These are phyloP conservation scores for Albula glossodonta DNA, from an alignment of 2,113 vertebrate genomes.

Conservation along the genomic window DNA sequence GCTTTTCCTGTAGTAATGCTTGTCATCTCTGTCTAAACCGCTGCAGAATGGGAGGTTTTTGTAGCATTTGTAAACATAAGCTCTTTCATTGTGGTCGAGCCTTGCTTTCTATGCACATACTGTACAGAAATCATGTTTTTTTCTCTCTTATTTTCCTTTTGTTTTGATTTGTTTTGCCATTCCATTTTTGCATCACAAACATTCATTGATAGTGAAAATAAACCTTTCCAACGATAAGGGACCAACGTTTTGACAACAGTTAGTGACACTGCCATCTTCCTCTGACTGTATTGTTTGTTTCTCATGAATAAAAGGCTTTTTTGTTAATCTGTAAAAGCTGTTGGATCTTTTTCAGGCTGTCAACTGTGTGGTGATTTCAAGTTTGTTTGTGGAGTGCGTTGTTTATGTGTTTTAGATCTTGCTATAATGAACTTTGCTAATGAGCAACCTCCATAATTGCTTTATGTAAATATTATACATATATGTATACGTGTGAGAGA, in stretches of 20 bases:
- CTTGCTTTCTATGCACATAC: background rate
- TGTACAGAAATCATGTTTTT: slow-evolving; percentile 3
- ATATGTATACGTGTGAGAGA: background rate
- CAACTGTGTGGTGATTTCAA: background rate
- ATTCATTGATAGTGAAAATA: background rate
- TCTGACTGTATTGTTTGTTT: slow-evolving; percentile 21
- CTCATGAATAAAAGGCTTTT: slow-evolving; percentile 28
- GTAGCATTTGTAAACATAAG: background rate
- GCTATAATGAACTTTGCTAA: too few relatives aligned
- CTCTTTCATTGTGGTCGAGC: background rate
- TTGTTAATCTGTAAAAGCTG: background rate
- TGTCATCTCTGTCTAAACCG: background rate
- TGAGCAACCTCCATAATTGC: background rate
- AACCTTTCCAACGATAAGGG: slow-evolving; percentile 15
- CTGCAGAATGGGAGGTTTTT: background rate
- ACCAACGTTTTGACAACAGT: background rate
- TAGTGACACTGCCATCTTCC: background rate
- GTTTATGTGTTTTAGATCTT: background rate
- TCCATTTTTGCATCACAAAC: background rate
- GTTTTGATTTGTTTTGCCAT: background rate
- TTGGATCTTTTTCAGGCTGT: background rate
- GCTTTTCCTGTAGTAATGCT: background rate
- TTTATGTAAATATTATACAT: background rate
- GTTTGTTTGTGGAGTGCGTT: background rate
- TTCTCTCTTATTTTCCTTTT: background rate